Percentiles rank a stretch among this genome's conserved stretches.
Evolutionary conservation across 2,888 invertebrate genomes (phyloP).

Genomic region (Pharmacophagus antenor): DNA sequence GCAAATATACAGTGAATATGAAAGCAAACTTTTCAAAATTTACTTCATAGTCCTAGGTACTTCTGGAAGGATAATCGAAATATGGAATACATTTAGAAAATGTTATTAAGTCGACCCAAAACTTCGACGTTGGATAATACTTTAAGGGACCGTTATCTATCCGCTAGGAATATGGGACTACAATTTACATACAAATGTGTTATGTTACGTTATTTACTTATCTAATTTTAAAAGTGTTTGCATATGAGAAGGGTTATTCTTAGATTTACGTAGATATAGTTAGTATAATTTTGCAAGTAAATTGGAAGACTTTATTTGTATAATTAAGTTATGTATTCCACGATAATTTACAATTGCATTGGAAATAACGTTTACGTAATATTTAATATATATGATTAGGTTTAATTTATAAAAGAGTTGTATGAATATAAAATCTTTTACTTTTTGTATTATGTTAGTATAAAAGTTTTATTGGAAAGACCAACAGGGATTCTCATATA

Average conservation of each 20-base stretch:
- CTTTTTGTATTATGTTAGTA: no score
- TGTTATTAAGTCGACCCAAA: slow-evolving; percentile 61
- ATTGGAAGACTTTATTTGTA: no score
- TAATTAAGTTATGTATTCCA: no score
- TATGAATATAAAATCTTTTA: no score
- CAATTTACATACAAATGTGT: slow-evolving; percentile 76
- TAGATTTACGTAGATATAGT: no score
- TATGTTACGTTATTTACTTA: slow-evolving; percentile 58
- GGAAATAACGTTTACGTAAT: no score
- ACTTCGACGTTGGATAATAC: slow-evolving; percentile 60
- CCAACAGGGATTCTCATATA: no score
- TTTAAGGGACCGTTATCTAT: slow-evolving; percentile 66
- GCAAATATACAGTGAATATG: not conserved
- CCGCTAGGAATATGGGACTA: slow-evolving; percentile 67
- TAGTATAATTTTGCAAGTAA: no score
- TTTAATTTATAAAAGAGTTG: no score
- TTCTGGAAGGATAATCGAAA: slow-evolving; percentile 27
- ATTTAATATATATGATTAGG: no score
- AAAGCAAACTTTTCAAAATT: not conserved
- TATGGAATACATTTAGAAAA: slow-evolving; percentile 30
- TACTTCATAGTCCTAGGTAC: not conserved
- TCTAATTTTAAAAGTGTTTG: slow-evolving; percentile 47
- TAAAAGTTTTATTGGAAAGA: no score
- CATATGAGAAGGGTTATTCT: not conserved
- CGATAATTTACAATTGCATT: no score